Evolutionary conservation across 2,888 invertebrate genomes (phyloP), one percentile per base, ranked within the genome.

Genomic region (Acleris cristana): DNA sequence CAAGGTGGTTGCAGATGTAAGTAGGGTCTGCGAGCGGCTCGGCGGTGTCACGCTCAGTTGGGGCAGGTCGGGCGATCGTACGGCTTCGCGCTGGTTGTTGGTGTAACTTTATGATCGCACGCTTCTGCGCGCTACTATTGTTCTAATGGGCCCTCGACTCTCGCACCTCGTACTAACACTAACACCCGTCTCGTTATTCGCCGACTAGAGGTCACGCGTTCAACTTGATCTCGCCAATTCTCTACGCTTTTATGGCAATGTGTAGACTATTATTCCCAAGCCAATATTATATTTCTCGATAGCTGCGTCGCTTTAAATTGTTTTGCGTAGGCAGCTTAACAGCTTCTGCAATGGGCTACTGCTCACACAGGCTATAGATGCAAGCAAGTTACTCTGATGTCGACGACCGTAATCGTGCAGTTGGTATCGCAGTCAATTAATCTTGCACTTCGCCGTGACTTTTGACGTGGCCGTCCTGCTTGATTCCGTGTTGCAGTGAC

Each of bases 121-220:
- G 89, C 87, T 89, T 84, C 84, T 87, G 86, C 82, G 78, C 81
- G 84, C 87, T 86, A 86, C 89, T 85, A 90, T 90, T 90, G 89
- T 90, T 89, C 85, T 88, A 86, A 88, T 88, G 79, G 89, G 80
- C 83, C 80, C 79, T 81, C 79, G 77, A 81, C 77, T 80, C 79
- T 78, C 81, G 51, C 57, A 26, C 21, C 63, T 65, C 64, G 59
- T 79, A 79, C 82, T 76, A 78, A 82, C 82, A 79, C 82, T 76
- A 78, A 82, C 82, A 83, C 82, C 78, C 82, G 82, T 81, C 83
- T 85, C 76, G 82, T 84, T 85, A 83, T 81, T 80, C 74, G 75
- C 77, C 75, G 78, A 74, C 81, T 83, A 80, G 79, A 81, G 87
- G 86, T 89, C 87, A 88, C 79, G 84, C 85, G 79, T 83, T 85